These are phyloP conservation scores for Sterna hirundo DNA, from an alignment of 2,113 vertebrate genomes.

Conservation along the genomic window DNA sequence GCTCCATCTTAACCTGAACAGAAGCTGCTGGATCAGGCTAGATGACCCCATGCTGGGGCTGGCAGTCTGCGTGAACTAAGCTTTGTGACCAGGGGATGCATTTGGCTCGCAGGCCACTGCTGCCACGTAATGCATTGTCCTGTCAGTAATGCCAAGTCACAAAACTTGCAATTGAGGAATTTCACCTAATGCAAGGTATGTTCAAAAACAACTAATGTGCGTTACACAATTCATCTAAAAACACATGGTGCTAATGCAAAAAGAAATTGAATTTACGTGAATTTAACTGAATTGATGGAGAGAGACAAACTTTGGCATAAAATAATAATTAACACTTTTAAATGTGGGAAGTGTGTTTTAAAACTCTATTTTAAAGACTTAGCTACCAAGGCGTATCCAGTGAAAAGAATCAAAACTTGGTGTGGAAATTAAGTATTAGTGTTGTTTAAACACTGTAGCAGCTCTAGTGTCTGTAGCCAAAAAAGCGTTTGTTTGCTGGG, in stretches of 20 bases:
- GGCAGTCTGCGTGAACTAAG: not conserved
- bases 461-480: not conserved
- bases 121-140: not conserved
- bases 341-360: not conserved
- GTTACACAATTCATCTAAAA: not conserved
- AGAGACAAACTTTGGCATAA: not conserved
- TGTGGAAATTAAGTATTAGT: not conserved
- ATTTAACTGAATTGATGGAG: not conserved
- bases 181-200: no score
- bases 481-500: constrained; percentile 4
- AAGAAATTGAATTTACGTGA: not conserved
- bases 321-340: not conserved
- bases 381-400: not conserved
- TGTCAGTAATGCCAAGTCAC: not conserved
- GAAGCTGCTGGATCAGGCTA: constrained; percentile 1
- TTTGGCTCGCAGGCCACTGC: not conserved
- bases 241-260: not conserved
- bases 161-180: not conserved
- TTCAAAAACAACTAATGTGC: not conserved
- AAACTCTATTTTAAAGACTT: not conserved
- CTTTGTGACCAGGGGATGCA: not conserved
- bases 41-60: not conserved
- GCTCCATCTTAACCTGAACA: not conserved
- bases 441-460: not conserved
- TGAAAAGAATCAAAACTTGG: not conserved